Evolutionary conservation across 1,140 invertebrate genomes (phyloP).

Genomic region (Bombus pascuorum): DNA sequence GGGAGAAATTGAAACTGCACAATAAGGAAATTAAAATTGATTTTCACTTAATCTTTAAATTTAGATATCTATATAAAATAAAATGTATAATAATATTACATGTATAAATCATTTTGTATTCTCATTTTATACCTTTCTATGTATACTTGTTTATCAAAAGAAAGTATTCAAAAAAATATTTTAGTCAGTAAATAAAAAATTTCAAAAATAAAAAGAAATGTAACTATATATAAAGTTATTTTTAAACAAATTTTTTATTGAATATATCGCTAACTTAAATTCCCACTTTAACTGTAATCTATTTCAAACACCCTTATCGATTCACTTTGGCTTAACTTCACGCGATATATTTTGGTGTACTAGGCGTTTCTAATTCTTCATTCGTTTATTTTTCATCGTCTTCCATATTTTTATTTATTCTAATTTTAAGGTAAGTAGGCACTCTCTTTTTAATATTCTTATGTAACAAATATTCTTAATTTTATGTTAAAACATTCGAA

Average conservation of each 20-base stretch:
- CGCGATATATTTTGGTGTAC: neutral
- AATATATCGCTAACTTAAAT: neutral
- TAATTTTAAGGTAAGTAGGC: constrained; percentile 31
- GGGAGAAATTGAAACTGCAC: constrained; percentile 93
- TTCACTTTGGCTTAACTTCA: constrained; percentile 14
- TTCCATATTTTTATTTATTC: constrained; percentile 38
- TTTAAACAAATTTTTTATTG: neutral
- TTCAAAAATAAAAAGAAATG: neutral
- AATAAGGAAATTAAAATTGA: neutral
- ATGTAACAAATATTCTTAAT: neutral
- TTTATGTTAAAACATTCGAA: neutral
- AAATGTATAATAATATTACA: constrained; percentile 22
- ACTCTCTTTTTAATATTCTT: neutral
- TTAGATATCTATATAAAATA: constrained; percentile 31
- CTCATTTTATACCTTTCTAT: neutral
- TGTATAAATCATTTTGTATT: neutral
- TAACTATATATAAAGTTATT: neutral
- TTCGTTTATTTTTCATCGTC: constrained; percentile 7
- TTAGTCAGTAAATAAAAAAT: neutral
- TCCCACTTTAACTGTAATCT: neutral
- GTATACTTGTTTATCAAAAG: neutral
- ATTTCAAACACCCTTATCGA: neutral
- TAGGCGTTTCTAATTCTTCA: neutral
- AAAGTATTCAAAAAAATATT: neutral
- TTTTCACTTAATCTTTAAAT: constrained; percentile 2